These are phyloP conservation scores for Drosophila leontia DNA, from an alignment of 1,140 invertebrate species.

Conservation along the genomic window DNA sequence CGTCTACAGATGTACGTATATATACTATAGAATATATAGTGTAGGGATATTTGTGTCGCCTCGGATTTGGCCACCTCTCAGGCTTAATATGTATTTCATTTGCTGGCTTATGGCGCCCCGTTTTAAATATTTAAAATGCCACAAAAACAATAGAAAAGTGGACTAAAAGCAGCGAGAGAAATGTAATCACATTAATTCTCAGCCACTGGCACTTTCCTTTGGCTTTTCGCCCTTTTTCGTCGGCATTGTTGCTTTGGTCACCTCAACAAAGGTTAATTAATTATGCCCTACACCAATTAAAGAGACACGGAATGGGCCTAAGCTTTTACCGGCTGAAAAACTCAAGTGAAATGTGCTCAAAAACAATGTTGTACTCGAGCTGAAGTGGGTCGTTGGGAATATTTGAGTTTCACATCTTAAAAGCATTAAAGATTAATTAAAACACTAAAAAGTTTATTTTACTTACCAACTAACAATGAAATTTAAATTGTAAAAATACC, in stretches of 20 bases:
- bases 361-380: conserved; percentile 3
- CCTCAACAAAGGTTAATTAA: conserved; percentile 70
- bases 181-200: conserved; percentile 69
- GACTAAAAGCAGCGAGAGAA: conserved; percentile 40
- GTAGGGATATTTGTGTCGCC: conserved; percentile 6
- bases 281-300: conserved; percentile 65
- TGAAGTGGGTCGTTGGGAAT: conserved; percentile 6
- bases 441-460: not conserved
- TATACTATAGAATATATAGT: not conserved
- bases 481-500: no score
- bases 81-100: conserved; percentile 58
- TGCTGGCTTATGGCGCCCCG: conserved; percentile 33
- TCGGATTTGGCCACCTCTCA: conserved; percentile 25
- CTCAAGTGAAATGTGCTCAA: conserved; percentile 18
- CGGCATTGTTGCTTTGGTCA: conserved; percentile 48
- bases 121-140: conserved; percentile 71
- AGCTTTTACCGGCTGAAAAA: conserved; percentile 33
- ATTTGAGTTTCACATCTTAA: not conserved
- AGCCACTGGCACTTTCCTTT: conserved; percentile 24
- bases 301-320: conserved; percentile 50
- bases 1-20: not conserved
- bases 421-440: conserved; percentile 19
- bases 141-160: conserved; percentile 24
- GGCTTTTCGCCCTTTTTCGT: conserved; percentile 19
- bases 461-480: not conserved